These are phyloP conservation scores for Clitarchus hookeri DNA, from an alignment of 2,888 invertebrate species.

Conservation along the genomic window DNA sequence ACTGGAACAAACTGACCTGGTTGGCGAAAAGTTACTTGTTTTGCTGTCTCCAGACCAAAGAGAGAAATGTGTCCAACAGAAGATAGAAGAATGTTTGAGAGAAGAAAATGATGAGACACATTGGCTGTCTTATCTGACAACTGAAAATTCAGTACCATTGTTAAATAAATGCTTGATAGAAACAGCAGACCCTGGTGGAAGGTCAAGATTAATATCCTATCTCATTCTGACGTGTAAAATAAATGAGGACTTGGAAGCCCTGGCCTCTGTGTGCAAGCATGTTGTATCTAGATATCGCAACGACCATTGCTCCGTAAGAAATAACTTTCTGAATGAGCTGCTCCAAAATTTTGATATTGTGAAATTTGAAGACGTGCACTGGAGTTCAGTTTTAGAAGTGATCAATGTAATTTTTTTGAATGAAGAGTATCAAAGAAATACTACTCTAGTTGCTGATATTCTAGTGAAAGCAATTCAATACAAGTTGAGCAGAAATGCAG, in stretches of 20 bases:
- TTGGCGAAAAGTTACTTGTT: neutral
- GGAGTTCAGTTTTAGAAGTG: neutral
- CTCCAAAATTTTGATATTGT: neutral
- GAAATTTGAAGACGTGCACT: neutral
- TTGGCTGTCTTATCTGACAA: neutral
- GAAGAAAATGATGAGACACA: slow-evolving; percentile 3
- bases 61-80: neutral
- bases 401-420: neutral
- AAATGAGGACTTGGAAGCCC: neutral
- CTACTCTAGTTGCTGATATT: neutral
- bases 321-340: neutral
- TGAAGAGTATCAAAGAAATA: neutral
- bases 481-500: neutral
- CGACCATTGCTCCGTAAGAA: neutral
- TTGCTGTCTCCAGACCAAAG: neutral
- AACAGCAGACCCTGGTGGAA: neutral
- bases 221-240: neutral
- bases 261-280: neutral
- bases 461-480: neutral
- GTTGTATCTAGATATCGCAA: neutral
- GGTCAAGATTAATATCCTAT: neutral
- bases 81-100: neutral
- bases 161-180: neutral
- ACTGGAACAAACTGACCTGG: neutral
- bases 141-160: neutral